Conservation (phyloP, 2,888 invertebrate species). For the Chrysopilus asiliformis region DNA sequence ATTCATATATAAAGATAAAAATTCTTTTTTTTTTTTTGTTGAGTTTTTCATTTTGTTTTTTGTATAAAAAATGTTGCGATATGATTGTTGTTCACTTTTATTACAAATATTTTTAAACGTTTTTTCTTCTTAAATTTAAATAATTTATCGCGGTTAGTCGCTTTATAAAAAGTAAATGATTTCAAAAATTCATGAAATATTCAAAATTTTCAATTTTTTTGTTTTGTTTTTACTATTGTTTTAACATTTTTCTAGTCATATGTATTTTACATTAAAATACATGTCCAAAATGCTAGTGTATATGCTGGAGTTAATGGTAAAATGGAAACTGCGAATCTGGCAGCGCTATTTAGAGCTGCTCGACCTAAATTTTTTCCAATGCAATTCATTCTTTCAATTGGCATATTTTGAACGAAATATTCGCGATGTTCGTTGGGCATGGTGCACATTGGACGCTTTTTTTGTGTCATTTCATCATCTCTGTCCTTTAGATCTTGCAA, state of each 20-base stretch:
- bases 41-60: neutral
- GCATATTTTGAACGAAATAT: constrained; percentile 68
- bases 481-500: constrained; percentile 61
- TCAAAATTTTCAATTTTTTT: neutral
- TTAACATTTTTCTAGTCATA: no score
- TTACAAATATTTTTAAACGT: neutral
- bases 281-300: no score
- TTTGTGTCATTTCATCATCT: constrained; percentile 79
- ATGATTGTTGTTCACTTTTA: constrained; percentile 14
- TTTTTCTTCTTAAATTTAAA: neutral
- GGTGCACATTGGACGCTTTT: constrained; percentile 70
- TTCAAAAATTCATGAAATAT: no score
- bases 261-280: no score
- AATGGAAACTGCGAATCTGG: neutral
- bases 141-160: no score
- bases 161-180: no score
- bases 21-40: neutral
- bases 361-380: constrained; percentile 43
- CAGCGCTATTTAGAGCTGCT: constrained; percentile 18
- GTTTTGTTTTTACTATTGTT: no score
- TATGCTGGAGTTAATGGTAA: neutral
- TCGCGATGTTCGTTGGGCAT: constrained; percentile 71
- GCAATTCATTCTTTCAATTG: constrained; percentile 72
- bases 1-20: neutral
- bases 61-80: constrained; percentile 8